Base-by-base conservation (phyloP, 2,888 invertebrate genomes). In the Ferdinandea cuprea region DNA sequence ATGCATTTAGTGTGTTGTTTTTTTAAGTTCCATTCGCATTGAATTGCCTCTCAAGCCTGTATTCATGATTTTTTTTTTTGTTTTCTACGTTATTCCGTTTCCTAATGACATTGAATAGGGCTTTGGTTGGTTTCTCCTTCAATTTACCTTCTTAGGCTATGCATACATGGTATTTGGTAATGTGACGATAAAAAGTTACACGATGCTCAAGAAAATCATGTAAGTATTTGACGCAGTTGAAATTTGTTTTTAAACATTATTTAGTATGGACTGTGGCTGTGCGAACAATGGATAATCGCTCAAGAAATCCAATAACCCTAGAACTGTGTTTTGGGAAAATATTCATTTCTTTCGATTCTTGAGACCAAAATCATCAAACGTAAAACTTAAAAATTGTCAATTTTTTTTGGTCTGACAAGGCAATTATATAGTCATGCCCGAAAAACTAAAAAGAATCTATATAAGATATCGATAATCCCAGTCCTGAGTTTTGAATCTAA, bases 81-180 rank as follows among this genome's bases (percentile, higher is more conserved):
- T 11, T 44, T 19, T 44, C 5, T 21, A 19, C 63, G 63, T 63
- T 69, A n/a, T n/a, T 63, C 58, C 30, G 44, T 52, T 77, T 77
- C 30, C n/a, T 35, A 46, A 54, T 77, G 66, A 56, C 77, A 71
- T 83, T 83, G 69, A 71, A 58, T 9, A 42, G 9, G 76, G 80
- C 65, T 80, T 80, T 80, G 40, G 42, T 42, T 42, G 52, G 50
- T 61, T 52, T 35, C 52, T 52, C 32, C 15, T 44, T 32, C 71
- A 71, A 40, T 65, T 50, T 65, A 44, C 32, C 46, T 44, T 13
- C 48, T 35, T 35, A 63, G 44, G 35, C 56, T 28, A 25, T 28
- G 48, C 19, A 7, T 3, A n/a, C 44, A 8, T n/a, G 30, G n/a
- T 5, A 28, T 40, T 19, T 48, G 48, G 44, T 56, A 46, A 63